Base-by-base conservation (phyloP, 2,113 vertebrate genomes). In the Choloepus hoffmanni region DNA sequence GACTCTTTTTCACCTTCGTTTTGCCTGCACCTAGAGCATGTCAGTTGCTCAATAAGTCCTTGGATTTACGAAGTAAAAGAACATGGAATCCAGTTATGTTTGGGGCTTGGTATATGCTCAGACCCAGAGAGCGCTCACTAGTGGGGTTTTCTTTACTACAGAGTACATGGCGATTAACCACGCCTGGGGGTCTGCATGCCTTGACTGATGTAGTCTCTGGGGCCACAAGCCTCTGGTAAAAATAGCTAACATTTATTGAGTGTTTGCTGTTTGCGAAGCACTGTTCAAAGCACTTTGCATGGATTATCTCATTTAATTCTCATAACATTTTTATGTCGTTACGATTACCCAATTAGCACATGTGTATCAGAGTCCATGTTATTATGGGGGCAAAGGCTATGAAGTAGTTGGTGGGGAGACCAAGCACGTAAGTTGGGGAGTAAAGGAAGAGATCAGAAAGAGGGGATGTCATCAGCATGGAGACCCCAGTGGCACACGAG, bases 401-500 rank as follows among this genome's bases (percentile, higher is more conserved):
- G 65, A 68, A 9, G 79, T 10, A 19, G 28, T 40, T 74, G 72
- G 11, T 40, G 19, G 68, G 4, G 63, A 72, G 26, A 16, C 53
- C 81, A 90, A 48, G 36, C 16, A 23, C 6, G 28, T 10, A 30
- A 36, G 45, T 33, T 26, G 33, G 73, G 48, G 40, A 18, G 30
- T 40, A 11, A 78, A 55, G 16, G n/a, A 63, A 33, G 62, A 53
- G 24, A 40, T 33, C 30, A 43, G 40, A 72, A 70, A 16, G 43
- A 84, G 33, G 63, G 50, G 11, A 5, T 43, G 62, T 18, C 7
- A 3, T 33, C 7, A 23, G 10, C 85, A 28, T 24, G 62, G 74
- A 53, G 28, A 72, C 3, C 5, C 43, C 53, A 9, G 1, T 12
- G 15, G 50, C 28, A 28, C 36, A 7, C 0, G 2, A 28, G 7